Conservation (phyloP, 2,797 vertebrate genomes). For the Pseudocheirus occidentalis region DNA sequence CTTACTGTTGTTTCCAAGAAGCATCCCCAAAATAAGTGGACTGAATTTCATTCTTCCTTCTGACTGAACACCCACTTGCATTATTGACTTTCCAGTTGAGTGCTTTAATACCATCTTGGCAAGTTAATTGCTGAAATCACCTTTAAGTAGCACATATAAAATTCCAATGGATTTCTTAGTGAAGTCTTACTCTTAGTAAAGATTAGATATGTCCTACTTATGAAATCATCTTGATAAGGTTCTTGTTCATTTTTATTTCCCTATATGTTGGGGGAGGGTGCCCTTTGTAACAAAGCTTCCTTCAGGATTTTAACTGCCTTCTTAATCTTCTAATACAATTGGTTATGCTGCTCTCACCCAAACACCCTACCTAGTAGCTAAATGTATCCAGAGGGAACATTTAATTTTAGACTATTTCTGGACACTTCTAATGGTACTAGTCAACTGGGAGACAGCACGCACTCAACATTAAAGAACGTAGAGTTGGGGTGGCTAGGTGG, state of each 20-base stretch:
- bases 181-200: conserved; percentile 48
- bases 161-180: conserved; percentile 64
- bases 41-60: background rate
- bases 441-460: background rate
- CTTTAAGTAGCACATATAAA: conserved; percentile 58
- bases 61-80: conserved; percentile 59
- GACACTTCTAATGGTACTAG: background rate
- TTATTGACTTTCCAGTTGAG: conserved; percentile 66
- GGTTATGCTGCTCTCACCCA: background rate
- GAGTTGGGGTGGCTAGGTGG: background rate
- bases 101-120: conserved; percentile 64
- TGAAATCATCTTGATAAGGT: conserved; percentile 47
- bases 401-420: background rate
- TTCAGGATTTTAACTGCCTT: background rate
- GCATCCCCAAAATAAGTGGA: background rate
- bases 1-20: background rate
- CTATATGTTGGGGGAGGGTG: conserved; percentile 1
- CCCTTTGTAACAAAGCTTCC: background rate
- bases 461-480: background rate
- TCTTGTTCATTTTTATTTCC: conserved; percentile 5
- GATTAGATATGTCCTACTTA: conserved; percentile 44
- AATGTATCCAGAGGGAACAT: background rate
- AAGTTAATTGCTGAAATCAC: conserved; percentile 55
- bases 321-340: background rate
- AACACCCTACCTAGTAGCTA: background rate